Evolutionary conservation across 2,888 invertebrate genomes (phyloP), one percentile per base, ranked within the genome.

Genomic region (Scrobipalpa costella): DNA sequence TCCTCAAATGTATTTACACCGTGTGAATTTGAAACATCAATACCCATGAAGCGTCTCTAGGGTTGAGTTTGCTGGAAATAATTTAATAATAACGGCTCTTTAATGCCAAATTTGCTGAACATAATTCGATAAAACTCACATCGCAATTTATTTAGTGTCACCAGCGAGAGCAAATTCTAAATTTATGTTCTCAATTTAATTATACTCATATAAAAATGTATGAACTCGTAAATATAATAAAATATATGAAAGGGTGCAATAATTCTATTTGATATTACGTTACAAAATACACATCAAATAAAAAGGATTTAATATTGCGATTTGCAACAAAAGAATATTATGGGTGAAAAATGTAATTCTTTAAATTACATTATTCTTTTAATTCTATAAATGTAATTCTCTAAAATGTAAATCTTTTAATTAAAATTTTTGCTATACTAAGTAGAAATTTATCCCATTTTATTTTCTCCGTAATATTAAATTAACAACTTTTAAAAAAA

Each of bases 131-230:
- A 59, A 44, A 44, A 61, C 66, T 67, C 27, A 70, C 65, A 68
- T 59, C 49, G 55, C 63, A 63, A 68, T 69, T 68, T 66, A 69
- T 68, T 69, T 66, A 64, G 57, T 57, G 69, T 64, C 67, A 63
- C 68, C 65, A 63, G 61, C 63, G 66, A 62, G 66, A 68, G 66
- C 8, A 66, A 62, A 70, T 70, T 66, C 44, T 62, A 65, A 71
- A 75, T 78, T 79, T 76, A 80, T 79, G 75, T 72, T 68, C 70
- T 71, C 71, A 70, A 78, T 75, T 77, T 75, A 73, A 78, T 78
- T 75, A 75, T 72, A 50, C 67, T 59, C 62, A 72, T 74, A 76
- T 75, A 75, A 73, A 65, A 61, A 66, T 44, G 64, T 49, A 60
- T 63, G 60, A 61, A 64, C 63, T 62, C 44, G 52, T 67, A 63